Percentiles rank a stretch among this genome's conserved stretches.
Evolutionary conservation across 1,140 invertebrate genomes (phyloP).

Genomic region (Drosophila littoralis): DNA sequence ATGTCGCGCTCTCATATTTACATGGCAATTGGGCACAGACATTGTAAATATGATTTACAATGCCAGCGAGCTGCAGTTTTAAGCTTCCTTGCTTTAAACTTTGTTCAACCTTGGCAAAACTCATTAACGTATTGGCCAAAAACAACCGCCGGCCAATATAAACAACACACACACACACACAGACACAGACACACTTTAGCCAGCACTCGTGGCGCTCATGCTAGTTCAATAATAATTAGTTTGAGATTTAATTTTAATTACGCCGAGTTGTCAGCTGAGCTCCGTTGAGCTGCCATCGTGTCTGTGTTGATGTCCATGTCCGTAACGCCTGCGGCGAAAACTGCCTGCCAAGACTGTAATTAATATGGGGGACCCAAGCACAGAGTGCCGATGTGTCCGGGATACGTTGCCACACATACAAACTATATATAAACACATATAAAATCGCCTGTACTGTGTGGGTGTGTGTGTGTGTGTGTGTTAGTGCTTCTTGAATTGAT

Average conservation of each 20-base stretch:
- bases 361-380: conserved; percentile 66
- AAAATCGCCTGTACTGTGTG: conserved; percentile 1
- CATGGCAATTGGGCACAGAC: conserved; percentile 57
- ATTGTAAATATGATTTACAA: conserved; percentile 55
- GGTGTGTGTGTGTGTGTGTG: conserved; percentile 19
- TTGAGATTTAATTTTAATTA: conserved; percentile 84
- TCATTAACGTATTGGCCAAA: conserved; percentile 51
- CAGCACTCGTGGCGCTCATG: conserved; percentile 17
- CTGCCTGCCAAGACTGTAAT: conserved; percentile 74
- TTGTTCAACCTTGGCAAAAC: conserved; percentile 60
- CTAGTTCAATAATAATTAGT: conserved; percentile 80
- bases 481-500: conserved; percentile 31
- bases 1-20: conserved; percentile 64
- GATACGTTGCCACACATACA: conserved; percentile 5
- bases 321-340: conserved; percentile 58
- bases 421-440: not conserved
- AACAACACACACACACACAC: conserved; percentile 20
- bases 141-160: conserved; percentile 58
- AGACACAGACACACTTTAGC: conserved; percentile 15
- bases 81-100: conserved; percentile 29
- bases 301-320: conserved; percentile 39
- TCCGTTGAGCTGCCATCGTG: conserved; percentile 35
- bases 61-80: conserved; percentile 13
- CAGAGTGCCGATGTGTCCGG: conserved; percentile 32
- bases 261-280: conserved; percentile 51